phyloP scores from a whole-genome alignment of 2,888 invertebrate genomes.

The Rosalia funebris region DNA sequence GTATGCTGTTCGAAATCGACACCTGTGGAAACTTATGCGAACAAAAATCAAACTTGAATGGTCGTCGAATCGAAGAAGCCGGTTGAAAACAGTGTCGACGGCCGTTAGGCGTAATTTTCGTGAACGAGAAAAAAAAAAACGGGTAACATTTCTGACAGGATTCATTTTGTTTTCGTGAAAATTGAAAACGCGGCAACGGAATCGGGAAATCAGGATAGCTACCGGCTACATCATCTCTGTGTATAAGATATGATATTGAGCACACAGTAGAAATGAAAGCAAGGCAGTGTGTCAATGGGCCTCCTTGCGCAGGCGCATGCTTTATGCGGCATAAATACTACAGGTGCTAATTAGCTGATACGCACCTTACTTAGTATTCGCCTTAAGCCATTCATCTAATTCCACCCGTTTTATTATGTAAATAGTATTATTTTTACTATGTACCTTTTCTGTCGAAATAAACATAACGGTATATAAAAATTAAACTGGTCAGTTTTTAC shows the following conservation, averaged over 20 bases:
- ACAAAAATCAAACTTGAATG: no score
- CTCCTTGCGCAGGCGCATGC: slow-evolving; percentile 56
- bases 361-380: slow-evolving; percentile 41
- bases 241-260: slow-evolving; percentile 61
- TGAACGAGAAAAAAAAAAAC: neutral
- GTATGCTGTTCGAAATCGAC: no score
- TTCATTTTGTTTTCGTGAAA: no score
- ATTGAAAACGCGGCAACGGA: neutral
- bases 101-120: no score
- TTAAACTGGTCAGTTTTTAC: no score
- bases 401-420: slow-evolving; percentile 30
- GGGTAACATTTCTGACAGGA: neutral
- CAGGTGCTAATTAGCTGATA: slow-evolving; percentile 50
- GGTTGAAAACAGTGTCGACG: no score
- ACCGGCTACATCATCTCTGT: slow-evolving; percentile 53
- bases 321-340: slow-evolving; percentile 47
- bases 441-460: no score
- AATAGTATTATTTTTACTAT: slow-evolving; percentile 33
- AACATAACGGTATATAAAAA: no score
- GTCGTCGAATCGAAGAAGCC: no score
- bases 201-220: slow-evolving; percentile 39
- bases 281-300: slow-evolving; percentile 66
- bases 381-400: slow-evolving; percentile 36
- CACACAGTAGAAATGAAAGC: slow-evolving; percentile 65
- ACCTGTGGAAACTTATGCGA: no score